A percentile compares a stretch with the other conserved stretches of the same genome.
Conservation (phyloP, 2,113 vertebrate species). For the Apeltes quadracus region DNA sequence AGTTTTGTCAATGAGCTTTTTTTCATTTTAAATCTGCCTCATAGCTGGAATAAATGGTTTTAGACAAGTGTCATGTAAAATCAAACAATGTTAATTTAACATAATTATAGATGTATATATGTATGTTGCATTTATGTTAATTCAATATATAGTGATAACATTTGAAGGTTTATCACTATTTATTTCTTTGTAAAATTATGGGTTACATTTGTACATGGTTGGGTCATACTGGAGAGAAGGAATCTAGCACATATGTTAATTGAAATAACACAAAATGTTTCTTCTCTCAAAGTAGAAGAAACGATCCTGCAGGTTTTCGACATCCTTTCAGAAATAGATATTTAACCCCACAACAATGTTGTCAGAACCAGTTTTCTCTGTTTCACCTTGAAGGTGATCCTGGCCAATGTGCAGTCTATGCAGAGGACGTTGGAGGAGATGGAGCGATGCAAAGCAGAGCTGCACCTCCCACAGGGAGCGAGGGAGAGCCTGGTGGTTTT, state of each 20-base stretch:
- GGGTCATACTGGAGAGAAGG: not conserved
- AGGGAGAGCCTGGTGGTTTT: slow-evolving; percentile 82
- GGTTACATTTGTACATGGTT: not conserved
- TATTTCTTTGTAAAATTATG: not conserved
- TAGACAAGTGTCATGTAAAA: too few relatives aligned
- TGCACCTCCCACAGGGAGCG: slow-evolving; percentile 78
- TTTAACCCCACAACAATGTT: not conserved
- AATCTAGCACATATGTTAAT: not conserved
- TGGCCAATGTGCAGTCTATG: slow-evolving; percentile 87
- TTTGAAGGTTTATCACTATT: too few relatives aligned
- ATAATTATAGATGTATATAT: too few relatives aligned
- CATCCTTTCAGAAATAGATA: not conserved
- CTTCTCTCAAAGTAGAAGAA: not conserved
- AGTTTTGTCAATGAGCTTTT: too few relatives aligned
- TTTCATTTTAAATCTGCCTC: too few relatives aligned
- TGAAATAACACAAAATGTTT: not conserved
- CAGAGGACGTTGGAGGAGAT: slow-evolving; percentile 83
- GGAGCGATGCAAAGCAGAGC: slow-evolving; percentile 78
- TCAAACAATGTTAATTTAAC: too few relatives aligned
- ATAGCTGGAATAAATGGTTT: too few relatives aligned
- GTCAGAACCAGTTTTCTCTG: not conserved
- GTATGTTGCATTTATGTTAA: too few relatives aligned
- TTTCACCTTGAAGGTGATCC: slow-evolving; percentile 83
- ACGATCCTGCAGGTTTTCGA: not conserved
- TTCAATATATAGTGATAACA: too few relatives aligned